phyloP scores from a whole-genome alignment of 2,888 invertebrate genomes.

The Synanthedon myopaeformis region DNA sequence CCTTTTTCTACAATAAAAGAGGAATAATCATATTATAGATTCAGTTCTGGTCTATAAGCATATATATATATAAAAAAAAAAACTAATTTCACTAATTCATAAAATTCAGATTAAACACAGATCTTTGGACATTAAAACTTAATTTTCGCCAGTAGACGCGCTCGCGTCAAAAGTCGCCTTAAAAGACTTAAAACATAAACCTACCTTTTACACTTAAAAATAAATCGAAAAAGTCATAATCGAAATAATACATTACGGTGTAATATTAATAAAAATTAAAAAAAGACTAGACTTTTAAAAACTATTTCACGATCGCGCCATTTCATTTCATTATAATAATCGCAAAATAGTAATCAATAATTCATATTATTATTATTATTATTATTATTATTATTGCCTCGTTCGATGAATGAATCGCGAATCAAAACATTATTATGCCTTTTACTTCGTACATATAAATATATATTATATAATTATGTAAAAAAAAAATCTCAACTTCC shows the following conservation, averaged over 20 bases:
- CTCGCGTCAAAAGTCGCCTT: neutral
- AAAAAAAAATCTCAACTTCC: too few species aligned
- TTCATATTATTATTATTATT: too few species aligned
- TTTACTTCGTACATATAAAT: too few species aligned
- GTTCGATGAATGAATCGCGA: neutral
- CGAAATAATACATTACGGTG: constrained; percentile 46
- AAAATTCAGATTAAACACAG: constrained; percentile 10
- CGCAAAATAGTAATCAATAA: constrained; percentile 12
- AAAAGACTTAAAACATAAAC: constrained; percentile 12
- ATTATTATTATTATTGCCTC: neutral
- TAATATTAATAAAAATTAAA: constrained; percentile 19
- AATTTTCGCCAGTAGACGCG: too few species aligned
- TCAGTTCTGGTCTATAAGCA: constrained; percentile 19
- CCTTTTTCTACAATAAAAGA: too few species aligned
- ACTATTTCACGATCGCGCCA: constrained; percentile 6
- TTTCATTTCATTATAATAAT: constrained; percentile 15
- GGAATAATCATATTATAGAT: constrained; percentile 11
- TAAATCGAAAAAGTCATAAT: constrained; percentile 22
- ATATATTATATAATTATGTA: too few species aligned
- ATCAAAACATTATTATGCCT: neutral
- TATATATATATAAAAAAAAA: constrained; percentile 8
- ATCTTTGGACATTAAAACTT: constrained; percentile 20
- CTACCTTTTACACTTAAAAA: constrained; percentile 11
- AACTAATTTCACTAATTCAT: constrained; percentile 10
- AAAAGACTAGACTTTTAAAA: constrained; percentile 64